Evolutionary conservation across 2,113 vertebrate genomes (phyloP), one percentile per base, ranked within the genome.

Genomic region (Platycercus adscitus): DNA sequence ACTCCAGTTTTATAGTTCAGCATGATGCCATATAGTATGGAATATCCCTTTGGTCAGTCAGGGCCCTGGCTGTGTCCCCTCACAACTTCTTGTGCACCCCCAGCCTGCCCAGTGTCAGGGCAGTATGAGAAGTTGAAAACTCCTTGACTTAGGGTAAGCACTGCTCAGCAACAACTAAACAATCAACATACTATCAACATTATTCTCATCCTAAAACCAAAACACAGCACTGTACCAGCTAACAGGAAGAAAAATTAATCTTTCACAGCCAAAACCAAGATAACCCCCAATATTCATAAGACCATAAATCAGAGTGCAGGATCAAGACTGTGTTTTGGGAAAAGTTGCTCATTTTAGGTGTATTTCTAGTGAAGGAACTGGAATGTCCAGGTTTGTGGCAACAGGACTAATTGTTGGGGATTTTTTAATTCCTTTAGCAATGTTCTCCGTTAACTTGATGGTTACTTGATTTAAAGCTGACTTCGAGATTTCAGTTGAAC

Each of bases 351-450:
- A 41, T 89, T 96, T 93, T 17, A 5, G 14, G 20, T 92, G 17
- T 69, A 53, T 86, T 76, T 91, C 66, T 77, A 89, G 72, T 61
- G 29, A 85, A 83, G 31, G 47, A 95, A 81, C 15, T 61, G 69
- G 28, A 92, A 81, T 77, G 75, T 71, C 33, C 64, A 80, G 77
- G 20, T 89, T 93, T 21, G 6, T 78, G 76, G 35, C 46, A 61
- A 65, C 18, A 75, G 41, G 83, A 85, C 4, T 35, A 90, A 63
- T 86, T 63, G 26, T 23, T 75, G 66, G 21, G 61, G 80, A 35
- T 87, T 58, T 60, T 53, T 52, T 58, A 94, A 91, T 86, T 81
- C 50, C 61, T 81, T 90, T 43, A 91, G 37, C 49, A 85, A 56
- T 26, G 39, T 20, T 6, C 21, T 88, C 55, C 3, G 2, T 52